Evolutionary conservation across 1,140 invertebrate genomes (phyloP).

Genomic region (Sitobion miscanthi): DNA sequence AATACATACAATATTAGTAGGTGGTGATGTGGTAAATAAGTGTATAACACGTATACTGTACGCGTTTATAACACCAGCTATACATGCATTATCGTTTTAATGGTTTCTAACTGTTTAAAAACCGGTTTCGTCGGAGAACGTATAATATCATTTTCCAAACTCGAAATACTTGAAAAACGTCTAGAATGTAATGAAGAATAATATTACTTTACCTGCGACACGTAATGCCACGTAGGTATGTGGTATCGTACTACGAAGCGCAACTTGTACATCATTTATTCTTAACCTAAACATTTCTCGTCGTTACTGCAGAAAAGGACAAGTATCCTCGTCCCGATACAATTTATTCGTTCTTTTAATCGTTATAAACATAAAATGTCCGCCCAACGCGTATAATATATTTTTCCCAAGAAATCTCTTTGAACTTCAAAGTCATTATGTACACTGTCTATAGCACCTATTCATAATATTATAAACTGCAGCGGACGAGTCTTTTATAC

Average conservation of each 20-base stretch:
- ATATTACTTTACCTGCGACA: not conserved
- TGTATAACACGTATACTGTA: not conserved
- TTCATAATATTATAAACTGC: not conserved
- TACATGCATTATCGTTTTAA: not conserved
- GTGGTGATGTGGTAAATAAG: too few species aligned
- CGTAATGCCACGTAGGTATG: not conserved
- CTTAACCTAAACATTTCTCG: not conserved
- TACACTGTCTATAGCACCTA: not conserved
- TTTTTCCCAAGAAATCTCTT: not conserved
- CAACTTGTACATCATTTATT: not conserved
- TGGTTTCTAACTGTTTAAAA: not conserved
- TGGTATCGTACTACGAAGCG: not conserved
- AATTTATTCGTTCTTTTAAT: not conserved
- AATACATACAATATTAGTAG: not conserved
- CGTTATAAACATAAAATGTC: not conserved
- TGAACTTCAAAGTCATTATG: not conserved
- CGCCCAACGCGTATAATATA: not conserved
- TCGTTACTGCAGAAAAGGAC: not conserved
- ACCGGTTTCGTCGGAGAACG: not conserved
- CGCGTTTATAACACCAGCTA: not conserved
- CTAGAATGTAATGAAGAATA: not conserved
- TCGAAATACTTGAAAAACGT: conserved; percentile 28
- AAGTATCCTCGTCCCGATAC: not conserved
- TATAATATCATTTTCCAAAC: not conserved
- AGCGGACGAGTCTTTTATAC: not conserved